Conservation (phyloP, 2,888 invertebrate species). For the Nezara viridula region DNA sequence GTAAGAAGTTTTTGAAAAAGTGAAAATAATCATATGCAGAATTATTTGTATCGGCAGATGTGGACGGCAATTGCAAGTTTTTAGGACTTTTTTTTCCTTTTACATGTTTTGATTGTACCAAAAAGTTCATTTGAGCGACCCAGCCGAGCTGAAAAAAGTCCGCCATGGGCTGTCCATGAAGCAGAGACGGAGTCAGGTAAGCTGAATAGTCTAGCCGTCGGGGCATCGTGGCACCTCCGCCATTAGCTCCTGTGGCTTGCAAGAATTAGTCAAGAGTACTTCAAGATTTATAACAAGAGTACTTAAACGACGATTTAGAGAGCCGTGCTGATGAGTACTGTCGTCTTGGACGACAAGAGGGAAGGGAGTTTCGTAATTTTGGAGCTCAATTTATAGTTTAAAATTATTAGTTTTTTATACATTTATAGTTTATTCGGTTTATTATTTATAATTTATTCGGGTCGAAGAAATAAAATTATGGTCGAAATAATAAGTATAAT, state of each 20-base stretch:
- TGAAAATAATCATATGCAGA: background rate
- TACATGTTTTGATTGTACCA: conserved; percentile 9
- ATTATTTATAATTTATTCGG: no score
- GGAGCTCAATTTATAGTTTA: no score
- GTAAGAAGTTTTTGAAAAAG: background rate
- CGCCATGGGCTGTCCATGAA: background rate
- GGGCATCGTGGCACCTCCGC: background rate
- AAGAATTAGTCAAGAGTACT: conserved; percentile 34
- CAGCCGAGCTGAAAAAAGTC: background rate
- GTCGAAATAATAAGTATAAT: no score
- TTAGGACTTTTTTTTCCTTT: background rate
- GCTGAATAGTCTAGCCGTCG: background rate
- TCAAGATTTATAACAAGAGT: conserved; percentile 2
- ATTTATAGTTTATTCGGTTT: no score
- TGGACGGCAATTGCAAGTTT: background rate
- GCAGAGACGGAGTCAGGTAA: conserved; percentile 28
- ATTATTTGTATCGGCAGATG: background rate
- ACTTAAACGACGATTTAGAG: background rate
- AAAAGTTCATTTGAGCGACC: background rate
- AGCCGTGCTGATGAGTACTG: background rate
- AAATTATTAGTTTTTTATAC: no score
- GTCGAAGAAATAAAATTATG: no score
- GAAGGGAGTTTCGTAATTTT: no score
- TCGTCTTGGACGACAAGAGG: background rate
- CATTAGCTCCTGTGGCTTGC: conserved; percentile 30